Evolutionary conservation across 2,113 vertebrate species (phyloP), one percentile per base, ranked within the genome.

Genomic region (Myanophis thanlyinensis): DNA sequence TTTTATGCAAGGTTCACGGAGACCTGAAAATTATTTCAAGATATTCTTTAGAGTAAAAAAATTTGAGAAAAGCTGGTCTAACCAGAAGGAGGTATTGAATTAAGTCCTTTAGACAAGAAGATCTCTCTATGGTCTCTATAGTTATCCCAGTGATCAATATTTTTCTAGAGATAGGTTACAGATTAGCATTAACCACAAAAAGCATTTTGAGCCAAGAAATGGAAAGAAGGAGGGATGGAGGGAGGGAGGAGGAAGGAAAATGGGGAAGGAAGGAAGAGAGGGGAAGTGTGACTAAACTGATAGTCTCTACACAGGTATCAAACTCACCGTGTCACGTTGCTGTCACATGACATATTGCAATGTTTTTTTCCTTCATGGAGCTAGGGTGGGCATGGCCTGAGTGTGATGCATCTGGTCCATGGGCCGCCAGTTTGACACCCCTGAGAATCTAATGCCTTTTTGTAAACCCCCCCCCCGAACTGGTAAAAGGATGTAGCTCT

Each of bases 401-500:
- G 0, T 54, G 5, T 54, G 53, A 54, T 2, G 6, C 53, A 23
- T 23, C 53, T 2, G 6, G 2, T 13, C 51, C 12, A 11, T 51
- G 22, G 6, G 53, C 53, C 53, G 4, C 5, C 22, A 54, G 22
- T 54, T 54, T 54, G 22, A 25, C 54, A 56, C 7, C 54, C 0
- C 23, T 56, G 23, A 0, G 2, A 25, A 0, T 25, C 54, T 56
- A 56, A 73, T 73, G 15, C 35, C n/a, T 91, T 85, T 47, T 44
- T 46, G 53, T 35, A 85, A 87, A 5, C 51, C 10, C 93, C 93
- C 93, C 84, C 44, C 30, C 27, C 30, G 44, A 93, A 85, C 25
- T 87, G 11, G 85, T 59, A 56, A 93, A 92, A 92, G 91, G 85
- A 92, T 62, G 59, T 27, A 9, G 48, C 46, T 59, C 85, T 91